phyloP scores from a whole-genome alignment of 2,888 invertebrate genomes.

The Ichneumoninae sp. region DNA sequence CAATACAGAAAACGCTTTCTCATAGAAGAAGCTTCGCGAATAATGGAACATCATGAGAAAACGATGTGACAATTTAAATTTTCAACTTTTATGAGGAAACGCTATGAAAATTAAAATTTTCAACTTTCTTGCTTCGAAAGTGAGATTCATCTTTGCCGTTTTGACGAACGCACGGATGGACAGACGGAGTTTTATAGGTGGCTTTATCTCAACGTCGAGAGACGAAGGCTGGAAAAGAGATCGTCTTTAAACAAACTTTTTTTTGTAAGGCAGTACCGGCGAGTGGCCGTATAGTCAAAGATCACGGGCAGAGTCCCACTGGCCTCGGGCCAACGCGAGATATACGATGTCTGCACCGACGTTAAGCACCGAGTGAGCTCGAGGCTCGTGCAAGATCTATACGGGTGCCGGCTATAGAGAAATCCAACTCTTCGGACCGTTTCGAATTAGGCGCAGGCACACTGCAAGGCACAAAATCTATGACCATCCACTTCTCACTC shows the following conservation, averaged over 20 bases:
- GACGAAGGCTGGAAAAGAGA: not conserved
- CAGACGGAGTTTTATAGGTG: not conserved
- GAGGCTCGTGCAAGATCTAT: conserved; percentile 44
- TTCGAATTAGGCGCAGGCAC: conserved; percentile 66
- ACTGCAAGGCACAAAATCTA: conserved; percentile 43
- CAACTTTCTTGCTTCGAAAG: too few species aligned
- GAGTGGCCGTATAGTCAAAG: conserved; percentile 47
- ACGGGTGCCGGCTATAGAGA: conserved; percentile 35
- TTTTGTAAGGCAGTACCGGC: not conserved
- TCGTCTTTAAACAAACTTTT: conserved; percentile 25
- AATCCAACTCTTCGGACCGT: conserved; percentile 49
- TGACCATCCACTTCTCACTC: conserved; percentile 27
- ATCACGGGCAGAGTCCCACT: conserved; percentile 65
- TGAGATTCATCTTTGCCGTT: too few species aligned
- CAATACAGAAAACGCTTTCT: too few species aligned
- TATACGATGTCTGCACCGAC: conserved; percentile 72
- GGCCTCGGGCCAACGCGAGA: conserved; percentile 67
- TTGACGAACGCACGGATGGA: too few species aligned
- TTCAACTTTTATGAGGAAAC: too few species aligned
- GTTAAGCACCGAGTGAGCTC: conserved; percentile 65
- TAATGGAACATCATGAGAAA: too few species aligned
- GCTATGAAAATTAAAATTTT: too few species aligned
- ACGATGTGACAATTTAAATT: too few species aligned
- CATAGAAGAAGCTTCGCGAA: too few species aligned
- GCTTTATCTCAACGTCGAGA: not conserved